A percentile compares a stretch with the other conserved stretches of the same genome.
These are phyloP conservation scores for Cheilosia urbana DNA, from an alignment of 2,888 invertebrate species.

Conservation along the genomic window DNA sequence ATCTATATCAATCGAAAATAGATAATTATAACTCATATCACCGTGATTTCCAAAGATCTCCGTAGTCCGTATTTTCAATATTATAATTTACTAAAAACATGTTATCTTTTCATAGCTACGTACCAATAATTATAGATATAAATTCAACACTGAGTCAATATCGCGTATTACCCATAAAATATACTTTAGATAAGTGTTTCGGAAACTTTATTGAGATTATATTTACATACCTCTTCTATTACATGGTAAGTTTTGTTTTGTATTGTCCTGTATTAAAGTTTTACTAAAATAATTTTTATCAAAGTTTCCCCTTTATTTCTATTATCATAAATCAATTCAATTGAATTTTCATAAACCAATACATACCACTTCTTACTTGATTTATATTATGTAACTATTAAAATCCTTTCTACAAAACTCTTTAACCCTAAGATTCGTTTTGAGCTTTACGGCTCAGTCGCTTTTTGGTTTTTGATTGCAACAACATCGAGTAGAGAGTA, in stretches of 20 bases:
- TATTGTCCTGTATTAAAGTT: not conserved
- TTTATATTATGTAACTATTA: too few relatives aligned
- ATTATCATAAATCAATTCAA: too few relatives aligned
- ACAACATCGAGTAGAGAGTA: too few relatives aligned
- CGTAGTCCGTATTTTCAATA: conserved; percentile 8
- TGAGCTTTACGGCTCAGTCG: too few relatives aligned
- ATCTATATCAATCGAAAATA: not conserved
- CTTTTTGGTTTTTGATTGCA: too few relatives aligned
- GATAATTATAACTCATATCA: conserved; percentile 1
- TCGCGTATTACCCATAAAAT: not conserved
- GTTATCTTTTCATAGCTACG: not conserved
- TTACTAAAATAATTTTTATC: too few relatives aligned
- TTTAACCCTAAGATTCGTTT: too few relatives aligned
- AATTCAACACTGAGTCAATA: not conserved
- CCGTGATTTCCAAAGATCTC: conserved; percentile 4
- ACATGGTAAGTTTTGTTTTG: not conserved
- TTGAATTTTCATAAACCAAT: too few relatives aligned
- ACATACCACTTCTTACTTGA: too few relatives aligned
- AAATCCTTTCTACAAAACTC: too few relatives aligned
- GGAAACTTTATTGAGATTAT: not conserved
- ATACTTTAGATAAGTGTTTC: not conserved
- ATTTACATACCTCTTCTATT: not conserved
- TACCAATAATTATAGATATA: conserved; percentile 2
- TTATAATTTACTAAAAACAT: conserved; percentile 16
- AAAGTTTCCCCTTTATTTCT: too few relatives aligned